These are phyloP conservation scores for Brachyrhaphis roseni DNA, from an alignment of 2,797 vertebrate species.

Conservation along the genomic window DNA sequence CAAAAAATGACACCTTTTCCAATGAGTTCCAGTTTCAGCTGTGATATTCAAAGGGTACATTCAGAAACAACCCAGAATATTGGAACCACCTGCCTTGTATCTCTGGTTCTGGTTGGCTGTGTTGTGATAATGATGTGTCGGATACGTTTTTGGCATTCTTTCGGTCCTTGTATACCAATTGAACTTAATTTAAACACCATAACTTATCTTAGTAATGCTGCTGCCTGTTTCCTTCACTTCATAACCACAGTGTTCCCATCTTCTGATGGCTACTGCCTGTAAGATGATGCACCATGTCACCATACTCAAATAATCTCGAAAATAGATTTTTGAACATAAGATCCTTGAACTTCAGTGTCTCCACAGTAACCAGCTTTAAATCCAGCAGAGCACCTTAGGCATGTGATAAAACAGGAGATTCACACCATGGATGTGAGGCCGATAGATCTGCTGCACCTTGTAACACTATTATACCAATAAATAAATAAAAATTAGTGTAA, in stretches of 20 bases:
- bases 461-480: not conserved
- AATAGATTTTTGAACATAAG: not conserved
- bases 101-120: not conserved
- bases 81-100: not conserved
- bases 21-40: not conserved
- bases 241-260: not conserved
- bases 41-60: not conserved
- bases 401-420: slow-evolving; percentile 45
- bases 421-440: slow-evolving; percentile 62
- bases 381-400: not conserved
- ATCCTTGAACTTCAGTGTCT: not conserved
- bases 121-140: not conserved
- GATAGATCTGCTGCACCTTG: slow-evolving; percentile 40
- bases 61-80: not conserved
- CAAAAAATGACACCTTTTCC: not conserved
- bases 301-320: not conserved
- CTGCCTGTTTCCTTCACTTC: not conserved
- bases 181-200: not conserved
- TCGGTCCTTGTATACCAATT: not conserved
- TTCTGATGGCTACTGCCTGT: not conserved
- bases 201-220: not conserved
- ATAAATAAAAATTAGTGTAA: not conserved
- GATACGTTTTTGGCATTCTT: not conserved
- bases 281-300: not conserved
- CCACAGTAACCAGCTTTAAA: not conserved